phyloP scores from a whole-genome alignment of 2,888 invertebrate species.

The Craniophora ligustri region DNA sequence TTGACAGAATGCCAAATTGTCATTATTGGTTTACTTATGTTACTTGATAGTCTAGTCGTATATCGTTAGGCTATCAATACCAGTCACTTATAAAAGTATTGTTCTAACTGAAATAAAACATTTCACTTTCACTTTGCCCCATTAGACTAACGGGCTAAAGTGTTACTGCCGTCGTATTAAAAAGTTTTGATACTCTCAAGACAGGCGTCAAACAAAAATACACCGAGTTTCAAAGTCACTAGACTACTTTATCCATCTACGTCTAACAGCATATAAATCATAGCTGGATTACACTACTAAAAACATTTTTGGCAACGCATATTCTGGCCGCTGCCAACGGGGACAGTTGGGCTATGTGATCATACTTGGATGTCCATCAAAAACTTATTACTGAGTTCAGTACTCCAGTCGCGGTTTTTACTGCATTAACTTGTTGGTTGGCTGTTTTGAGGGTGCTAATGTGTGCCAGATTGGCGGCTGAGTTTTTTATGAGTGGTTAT shows the following conservation, averaged over 20 bases:
- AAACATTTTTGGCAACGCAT: conserved; percentile 56
- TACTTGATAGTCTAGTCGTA: too few species aligned
- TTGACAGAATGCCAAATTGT: too few species aligned
- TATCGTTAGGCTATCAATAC: too few species aligned
- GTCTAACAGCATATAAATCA: conserved; percentile 50
- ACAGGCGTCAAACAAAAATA: conserved; percentile 14
- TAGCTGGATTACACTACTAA: conserved; percentile 45
- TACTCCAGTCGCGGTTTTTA: conserved; percentile 49
- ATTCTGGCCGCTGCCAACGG: conserved; percentile 59
- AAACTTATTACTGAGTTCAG: conserved; percentile 52
- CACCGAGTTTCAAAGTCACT: conserved; percentile 5
- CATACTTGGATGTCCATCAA: conserved; percentile 66
- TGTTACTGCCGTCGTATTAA: not conserved
- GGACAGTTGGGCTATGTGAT: conserved; percentile 57
- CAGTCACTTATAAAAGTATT: too few species aligned
- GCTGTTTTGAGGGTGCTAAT: conserved; percentile 14
- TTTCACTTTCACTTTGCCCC: too few species aligned
- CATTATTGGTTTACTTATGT: too few species aligned
- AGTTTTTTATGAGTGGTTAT: conserved; percentile 10
- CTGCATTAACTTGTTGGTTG: conserved; percentile 48
- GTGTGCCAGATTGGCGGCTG: conserved; percentile 39
- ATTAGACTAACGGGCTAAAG: too few species aligned
- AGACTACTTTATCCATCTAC: conserved; percentile 29
- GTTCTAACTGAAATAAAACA: too few species aligned
- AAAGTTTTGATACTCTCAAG: not conserved